Evolutionary conservation across 1,140 invertebrate genomes (phyloP).

Genomic region (Dufourea novaeangliae): DNA sequence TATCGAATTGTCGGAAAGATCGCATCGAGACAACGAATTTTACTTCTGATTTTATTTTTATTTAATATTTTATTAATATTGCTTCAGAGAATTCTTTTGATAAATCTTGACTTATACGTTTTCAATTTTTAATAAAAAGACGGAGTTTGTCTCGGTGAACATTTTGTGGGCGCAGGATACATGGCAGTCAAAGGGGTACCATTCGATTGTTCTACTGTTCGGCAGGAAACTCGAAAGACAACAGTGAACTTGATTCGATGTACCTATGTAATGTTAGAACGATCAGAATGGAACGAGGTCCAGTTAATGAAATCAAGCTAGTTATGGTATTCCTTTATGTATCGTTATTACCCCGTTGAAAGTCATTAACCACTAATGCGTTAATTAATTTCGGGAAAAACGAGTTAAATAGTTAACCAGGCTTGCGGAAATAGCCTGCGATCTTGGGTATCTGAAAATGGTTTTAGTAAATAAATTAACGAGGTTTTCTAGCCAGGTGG

Average conservation of each 20-base stretch:
- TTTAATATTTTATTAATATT: no score
- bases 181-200: no score
- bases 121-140: no score
- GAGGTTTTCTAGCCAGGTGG: background rate
- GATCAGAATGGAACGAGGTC: background rate
- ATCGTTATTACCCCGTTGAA: background rate
- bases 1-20: no score
- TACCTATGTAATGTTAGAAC: background rate
- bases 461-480: background rate
- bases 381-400: constrained; percentile 3
- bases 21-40: no score
- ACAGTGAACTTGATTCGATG: background rate
- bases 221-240: background rate
- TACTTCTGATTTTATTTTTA: no score
- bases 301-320: background rate
- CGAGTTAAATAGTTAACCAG: background rate
- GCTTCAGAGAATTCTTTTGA: no score
- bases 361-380: background rate
- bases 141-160: no score
- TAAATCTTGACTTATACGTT: no score
- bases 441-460: background rate
- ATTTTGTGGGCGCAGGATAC: no score
- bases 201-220: no score
- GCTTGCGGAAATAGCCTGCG: background rate
- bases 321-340: background rate